Conservation (phyloP, 1,140 invertebrate genomes). For the Penaeus indicus region DNA sequence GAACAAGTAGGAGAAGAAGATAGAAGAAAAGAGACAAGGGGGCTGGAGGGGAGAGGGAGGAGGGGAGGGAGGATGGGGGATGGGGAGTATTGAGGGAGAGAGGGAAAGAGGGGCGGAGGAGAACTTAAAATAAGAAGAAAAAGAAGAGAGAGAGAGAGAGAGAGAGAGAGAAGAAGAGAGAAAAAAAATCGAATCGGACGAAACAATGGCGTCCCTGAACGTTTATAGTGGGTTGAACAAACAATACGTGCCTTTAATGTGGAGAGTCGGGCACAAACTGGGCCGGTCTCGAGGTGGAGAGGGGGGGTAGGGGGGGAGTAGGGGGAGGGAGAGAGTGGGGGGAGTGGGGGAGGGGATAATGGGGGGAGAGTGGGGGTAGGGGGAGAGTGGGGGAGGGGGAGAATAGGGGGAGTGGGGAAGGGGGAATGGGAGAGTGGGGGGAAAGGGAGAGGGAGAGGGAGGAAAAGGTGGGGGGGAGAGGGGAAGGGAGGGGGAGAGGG, state of each 20-base stretch:
- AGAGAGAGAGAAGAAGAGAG: too few relatives aligned
- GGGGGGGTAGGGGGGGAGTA: background rate
- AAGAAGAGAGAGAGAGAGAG: background rate
- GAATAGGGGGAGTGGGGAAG: background rate
- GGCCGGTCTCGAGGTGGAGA: slow-evolving; percentile 5
- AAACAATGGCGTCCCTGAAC: slow-evolving; percentile 53
- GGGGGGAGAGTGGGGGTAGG: background rate
- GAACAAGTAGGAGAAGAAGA: background rate
- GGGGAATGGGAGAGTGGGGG: background rate
- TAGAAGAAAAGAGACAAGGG: background rate
- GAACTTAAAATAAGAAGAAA: too few relatives aligned
- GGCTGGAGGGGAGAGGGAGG: background rate
- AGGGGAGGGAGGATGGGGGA: too few relatives aligned
- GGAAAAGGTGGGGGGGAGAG: background rate
- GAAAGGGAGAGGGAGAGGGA: background rate
- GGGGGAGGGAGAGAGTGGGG: background rate
- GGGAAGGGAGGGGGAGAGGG: background rate
- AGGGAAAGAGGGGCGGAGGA: background rate
- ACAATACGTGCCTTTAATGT: slow-evolving; percentile 62
- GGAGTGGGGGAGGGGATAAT: background rate
- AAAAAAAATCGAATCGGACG: slow-evolving; percentile 56
- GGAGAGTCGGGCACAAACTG: slow-evolving; percentile 53
- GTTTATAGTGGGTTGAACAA: slow-evolving; percentile 63
- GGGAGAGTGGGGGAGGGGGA: background rate
- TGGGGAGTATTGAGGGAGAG: background rate